Evolutionary conservation across 2,888 invertebrate genomes (phyloP), one percentile per base, ranked within the genome.

Genomic region (Itoplectis maculator): DNA sequence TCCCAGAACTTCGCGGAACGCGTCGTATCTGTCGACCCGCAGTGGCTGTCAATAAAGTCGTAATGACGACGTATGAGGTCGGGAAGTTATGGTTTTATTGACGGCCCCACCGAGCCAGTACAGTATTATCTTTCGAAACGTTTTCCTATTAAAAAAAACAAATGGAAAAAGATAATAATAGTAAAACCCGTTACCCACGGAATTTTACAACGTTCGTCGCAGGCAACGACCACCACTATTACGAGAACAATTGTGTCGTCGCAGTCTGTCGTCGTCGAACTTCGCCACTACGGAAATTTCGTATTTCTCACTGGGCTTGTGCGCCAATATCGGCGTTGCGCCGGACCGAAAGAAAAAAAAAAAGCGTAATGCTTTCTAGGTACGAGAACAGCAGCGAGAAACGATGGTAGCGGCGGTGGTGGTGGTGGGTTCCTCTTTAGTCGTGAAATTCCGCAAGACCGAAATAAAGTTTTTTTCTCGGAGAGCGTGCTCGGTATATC

Each of bases 381-480:
- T 51, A 45, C 15, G 15, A 49, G 15, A n/a, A 7, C 47, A 54
- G 8, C 23, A 20, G 2, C 51, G 9, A 54, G 35, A 59, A 59
- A n/a, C n/a, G n/a, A n/a, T n/a, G n/a, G n/a, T n/a, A n/a, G n/a
- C n/a, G n/a, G n/a, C n/a, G n/a, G n/a, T n/a, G n/a, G n/a, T 1
- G 13, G n/a, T 59, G 5, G 13, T 47, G 11, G 20, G 15, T 59
- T 23, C 6, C 56, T 11, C 45, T 56, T 70, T 47, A 11, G 45
- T 79, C 66, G 54, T 45, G 73, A 66, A 63, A 66, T 73, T 66
- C 74, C 72, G 20, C 3, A 65, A 66, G 77, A 61, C 70, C 47
- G 40, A 29, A 61, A 70, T 69, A 70, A 70, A 69, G 11, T n/a
- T 29, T 59, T 40, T 23, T 61, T 47, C 42, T 54, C 77, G 35